Percentiles rank a stretch among this genome's conserved stretches.
Evolutionary conservation across 2,113 vertebrate genomes (phyloP).

Genomic region (Upupa epops): DNA sequence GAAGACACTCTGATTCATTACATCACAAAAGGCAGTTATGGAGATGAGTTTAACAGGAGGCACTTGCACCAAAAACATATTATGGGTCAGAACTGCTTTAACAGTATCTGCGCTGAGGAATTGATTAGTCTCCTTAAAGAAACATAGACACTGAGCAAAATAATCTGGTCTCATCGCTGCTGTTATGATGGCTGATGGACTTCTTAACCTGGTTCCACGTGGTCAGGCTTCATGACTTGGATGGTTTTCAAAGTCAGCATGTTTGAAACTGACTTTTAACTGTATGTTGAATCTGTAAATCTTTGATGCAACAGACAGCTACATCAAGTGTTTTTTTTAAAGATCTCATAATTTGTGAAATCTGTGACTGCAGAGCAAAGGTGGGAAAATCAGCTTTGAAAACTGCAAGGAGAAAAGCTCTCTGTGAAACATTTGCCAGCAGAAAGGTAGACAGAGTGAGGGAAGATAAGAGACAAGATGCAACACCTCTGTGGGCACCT

Average conservation of each 20-base stretch:
- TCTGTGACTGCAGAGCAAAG: not conserved
- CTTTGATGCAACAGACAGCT: not conserved
- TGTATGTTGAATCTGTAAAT: not conserved
- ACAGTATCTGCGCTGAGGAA: not conserved
- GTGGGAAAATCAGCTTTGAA: not conserved
- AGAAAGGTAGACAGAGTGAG: not conserved
- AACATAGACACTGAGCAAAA: not conserved
- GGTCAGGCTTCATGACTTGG: not conserved
- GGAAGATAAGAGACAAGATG: not conserved
- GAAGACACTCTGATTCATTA: not conserved
- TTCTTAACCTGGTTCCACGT: not conserved
- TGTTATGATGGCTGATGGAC: not conserved
- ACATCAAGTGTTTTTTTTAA: not conserved
- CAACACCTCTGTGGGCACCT: not conserved
- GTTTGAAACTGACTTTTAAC: not conserved
- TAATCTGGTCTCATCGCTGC: not conserved
- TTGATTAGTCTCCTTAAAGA: not conserved
- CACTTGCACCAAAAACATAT: not conserved
- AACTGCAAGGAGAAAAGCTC: not conserved
- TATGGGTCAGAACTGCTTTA: not conserved
- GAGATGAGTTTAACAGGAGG: not conserved
- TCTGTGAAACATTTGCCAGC: not conserved
- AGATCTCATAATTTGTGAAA: not conserved
- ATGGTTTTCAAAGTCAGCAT: not conserved
- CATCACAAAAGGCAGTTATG: slow-evolving; percentile 25